Evolutionary conservation across 2,888 invertebrate genomes (phyloP).

Genomic region (Oligia fasciuncula): DNA sequence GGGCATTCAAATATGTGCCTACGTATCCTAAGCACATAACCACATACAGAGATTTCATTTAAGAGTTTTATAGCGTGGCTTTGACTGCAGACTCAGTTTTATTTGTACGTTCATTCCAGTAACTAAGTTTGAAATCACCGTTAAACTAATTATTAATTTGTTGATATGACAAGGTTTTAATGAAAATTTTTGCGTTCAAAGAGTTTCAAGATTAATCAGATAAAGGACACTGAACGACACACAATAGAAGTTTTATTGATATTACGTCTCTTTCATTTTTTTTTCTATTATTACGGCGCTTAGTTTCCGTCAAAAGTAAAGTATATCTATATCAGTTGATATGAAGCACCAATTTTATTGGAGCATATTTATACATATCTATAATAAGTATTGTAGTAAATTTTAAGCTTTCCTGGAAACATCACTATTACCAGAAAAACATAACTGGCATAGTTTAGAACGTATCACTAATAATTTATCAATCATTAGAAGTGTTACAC

Average conservation of each 20-base stretch:
- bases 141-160: slow-evolving; percentile 27
- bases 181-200: background rate
- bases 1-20: slow-evolving; percentile 40
- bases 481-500: background rate
- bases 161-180: slow-evolving; percentile 8
- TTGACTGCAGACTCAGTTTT: slow-evolving; percentile 64
- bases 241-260: background rate
- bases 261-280: background rate
- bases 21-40: slow-evolving; percentile 39
- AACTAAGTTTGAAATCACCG: slow-evolving; percentile 31
- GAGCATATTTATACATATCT: background rate
- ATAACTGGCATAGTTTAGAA: background rate
- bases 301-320: background rate
- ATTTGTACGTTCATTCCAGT: slow-evolving; percentile 22
- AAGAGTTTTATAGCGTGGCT: slow-evolving; percentile 66
- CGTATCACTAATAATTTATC: background rate
- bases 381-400: background rate
- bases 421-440: background rate
- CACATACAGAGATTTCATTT: slow-evolving; percentile 49
- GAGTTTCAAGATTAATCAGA: background rate
- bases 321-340: background rate
- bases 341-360: background rate
- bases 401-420: background rate
- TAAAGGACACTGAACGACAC: background rate
- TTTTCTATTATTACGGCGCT: background rate